A percentile compares a stretch with the other conserved stretches of the same genome.
These are phyloP conservation scores for Diadegma fenestrale DNA, from an alignment of 2,888 invertebrate genomes.

Conservation along the genomic window DNA sequence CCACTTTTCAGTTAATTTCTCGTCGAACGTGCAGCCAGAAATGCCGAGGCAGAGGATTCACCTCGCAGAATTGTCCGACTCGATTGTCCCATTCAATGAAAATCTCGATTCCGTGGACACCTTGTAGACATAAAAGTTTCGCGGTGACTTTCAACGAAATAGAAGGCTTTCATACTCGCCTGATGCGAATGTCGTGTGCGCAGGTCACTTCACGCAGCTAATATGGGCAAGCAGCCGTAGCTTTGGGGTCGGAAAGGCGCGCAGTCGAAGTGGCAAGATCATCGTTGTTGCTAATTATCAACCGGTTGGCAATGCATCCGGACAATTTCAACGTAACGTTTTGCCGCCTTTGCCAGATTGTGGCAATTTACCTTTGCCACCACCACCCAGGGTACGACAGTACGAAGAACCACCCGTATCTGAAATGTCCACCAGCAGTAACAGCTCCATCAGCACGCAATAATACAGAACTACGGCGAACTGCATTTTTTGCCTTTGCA, in stretches of 20 bases:
- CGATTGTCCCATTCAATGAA: not conserved
- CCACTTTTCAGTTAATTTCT: no score
- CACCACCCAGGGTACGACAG: conserved; percentile 75
- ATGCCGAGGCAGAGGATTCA: not conserved
- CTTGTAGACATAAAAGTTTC: not conserved
- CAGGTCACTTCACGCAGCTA: conserved; percentile 95
- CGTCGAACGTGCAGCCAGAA: not conserved
- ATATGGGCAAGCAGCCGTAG: conserved; percentile 92
- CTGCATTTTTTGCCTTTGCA: conserved; percentile 81
- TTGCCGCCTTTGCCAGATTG: conserved; percentile 89
- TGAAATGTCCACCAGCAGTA: conserved; percentile 76
- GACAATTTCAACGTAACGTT: conserved; percentile 92
- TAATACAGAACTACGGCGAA: conserved; percentile 79
- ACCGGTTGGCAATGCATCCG: conserved; percentile 92
- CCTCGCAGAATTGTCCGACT: not conserved
- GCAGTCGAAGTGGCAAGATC: conserved; percentile 91
- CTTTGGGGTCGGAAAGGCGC: conserved; percentile 93
- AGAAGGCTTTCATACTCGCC: conserved; percentile 65
- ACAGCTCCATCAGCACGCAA: conserved; percentile 77
- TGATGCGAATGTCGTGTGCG: conserved; percentile 73
- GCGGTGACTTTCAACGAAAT: not conserved
- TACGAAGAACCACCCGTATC: conserved; percentile 70
- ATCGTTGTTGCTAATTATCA: conserved; percentile 94
- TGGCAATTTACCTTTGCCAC: conserved; percentile 84
- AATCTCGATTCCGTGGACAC: not conserved